phyloP scores from a whole-genome alignment of 2,797 vertebrate species.

The Cuniculus paca region DNA sequence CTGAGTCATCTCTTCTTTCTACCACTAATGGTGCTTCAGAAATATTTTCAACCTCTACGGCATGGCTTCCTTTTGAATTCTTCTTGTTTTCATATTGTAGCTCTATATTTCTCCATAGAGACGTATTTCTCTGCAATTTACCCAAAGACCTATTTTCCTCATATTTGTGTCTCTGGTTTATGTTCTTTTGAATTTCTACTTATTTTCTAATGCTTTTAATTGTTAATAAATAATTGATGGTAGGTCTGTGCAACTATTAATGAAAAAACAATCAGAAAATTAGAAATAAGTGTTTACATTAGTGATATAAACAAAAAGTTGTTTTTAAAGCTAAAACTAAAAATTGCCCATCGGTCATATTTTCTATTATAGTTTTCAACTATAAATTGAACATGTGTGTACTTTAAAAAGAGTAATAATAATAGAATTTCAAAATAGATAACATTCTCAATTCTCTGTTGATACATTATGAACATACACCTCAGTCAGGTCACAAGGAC shows the following conservation, averaged over 20 bases:
- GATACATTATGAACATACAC: background rate
- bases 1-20: background rate
- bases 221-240: conserved; percentile 23
- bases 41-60: background rate
- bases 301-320: background rate
- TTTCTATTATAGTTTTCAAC: background rate
- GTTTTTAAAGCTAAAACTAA: conserved; percentile 27
- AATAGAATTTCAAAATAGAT: background rate
- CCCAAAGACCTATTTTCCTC: background rate
- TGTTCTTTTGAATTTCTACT: background rate
- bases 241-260: background rate
- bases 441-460: background rate
- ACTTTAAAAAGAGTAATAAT: background rate
- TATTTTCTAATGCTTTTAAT: background rate
- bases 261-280: conserved; percentile 32
- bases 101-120: background rate
- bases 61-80: conserved; percentile 9
- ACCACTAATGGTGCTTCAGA: background rate
- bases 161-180: background rate
- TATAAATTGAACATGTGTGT: background rate
- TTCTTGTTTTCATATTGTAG: background rate
- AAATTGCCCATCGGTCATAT: background rate
- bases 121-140: background rate
- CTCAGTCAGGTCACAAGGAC: background rate
- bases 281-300: background rate